Base-by-base conservation (phyloP, 2,888 invertebrate genomes). In the Dione vanillae region DNA sequence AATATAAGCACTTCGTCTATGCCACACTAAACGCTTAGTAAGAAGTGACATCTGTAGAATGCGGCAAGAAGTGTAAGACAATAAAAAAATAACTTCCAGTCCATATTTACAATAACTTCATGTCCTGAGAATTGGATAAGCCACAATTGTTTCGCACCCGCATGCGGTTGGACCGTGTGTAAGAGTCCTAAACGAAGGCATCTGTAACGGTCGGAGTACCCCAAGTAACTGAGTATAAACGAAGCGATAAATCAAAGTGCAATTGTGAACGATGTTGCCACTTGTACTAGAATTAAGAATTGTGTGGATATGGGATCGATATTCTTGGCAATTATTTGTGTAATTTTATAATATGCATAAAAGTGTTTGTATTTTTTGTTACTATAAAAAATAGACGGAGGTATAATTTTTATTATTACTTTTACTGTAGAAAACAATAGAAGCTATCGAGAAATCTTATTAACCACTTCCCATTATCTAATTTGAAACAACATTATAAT, bases 191-290 rank as follows among this genome's bases (percentile, higher is more conserved):
- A 75, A 71, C 70, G 62, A 66, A 74, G 67, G 73, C 75, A 73
- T 73, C 75, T 71, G 74, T 77, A 77, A 78, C 74, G 75, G 76
- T 76, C 70, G 73, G 79, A 71, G 70, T 70, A 74, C 73, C 66
- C 61, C 80, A 82, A 85, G 82, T 88, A 87, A 85, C 80, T 77
- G 74, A 78, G 80, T 84, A 86, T 86, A 86, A 87, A 81, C 83
- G 79, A 78, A 83, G 82, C 83, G 79, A 89, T 91, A 90, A 90
- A 91, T 90, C 90, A 87, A 83, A 79, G 76, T 72, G 82, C 85
- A 85, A 84, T 86, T 83, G 82, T 77, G 78, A 82, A 79, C 82
- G 73, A 81, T 86, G 85, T 85, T 86, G 83, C 86, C 86, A 84
- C 81, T 85, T 85, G 83, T 78, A 77, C 77, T 49, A 35, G 47